phyloP scores from a whole-genome alignment of 2,888 invertebrate genomes.

The Mythimna impura region DNA sequence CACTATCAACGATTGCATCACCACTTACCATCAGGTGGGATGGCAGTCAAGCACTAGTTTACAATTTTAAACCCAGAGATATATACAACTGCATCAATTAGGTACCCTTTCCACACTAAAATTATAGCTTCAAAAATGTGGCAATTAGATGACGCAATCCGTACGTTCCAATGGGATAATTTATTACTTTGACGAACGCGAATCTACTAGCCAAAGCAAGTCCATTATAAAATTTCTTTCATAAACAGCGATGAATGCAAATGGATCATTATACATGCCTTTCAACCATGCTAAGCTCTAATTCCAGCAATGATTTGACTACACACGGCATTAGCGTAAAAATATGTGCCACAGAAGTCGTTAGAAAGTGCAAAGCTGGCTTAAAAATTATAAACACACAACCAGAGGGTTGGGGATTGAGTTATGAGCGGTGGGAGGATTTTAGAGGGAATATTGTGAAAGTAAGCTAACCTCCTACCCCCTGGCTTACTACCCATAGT shows the following conservation, averaged over 20 bases:
- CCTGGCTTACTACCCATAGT: too few relatives aligned
- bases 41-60: too few relatives aligned
- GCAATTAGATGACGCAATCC: too few relatives aligned
- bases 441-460: neutral
- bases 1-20: too few relatives aligned
- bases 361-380: conserved; percentile 65
- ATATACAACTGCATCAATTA: too few relatives aligned
- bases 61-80: too few relatives aligned
- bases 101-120: too few relatives aligned
- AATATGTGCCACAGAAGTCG: conserved; percentile 60
- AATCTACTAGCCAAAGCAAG: neutral
- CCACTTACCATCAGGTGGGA: too few relatives aligned
- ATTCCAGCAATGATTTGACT: conserved; percentile 60
- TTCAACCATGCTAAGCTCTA: conserved; percentile 51
- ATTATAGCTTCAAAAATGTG: too few relatives aligned
- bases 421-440: conserved; percentile 13
- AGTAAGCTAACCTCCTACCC: neutral
- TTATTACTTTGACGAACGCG: neutral
- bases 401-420: conserved; percentile 10
- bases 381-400: conserved; percentile 69
- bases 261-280: conserved; percentile 55
- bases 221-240: conserved; percentile 16
- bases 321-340: conserved; percentile 49
- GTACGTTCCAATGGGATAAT: too few relatives aligned
- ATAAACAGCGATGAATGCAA: conserved; percentile 28